Percentiles rank a stretch among this genome's conserved stretches.
These are phyloP conservation scores for Priocnemis perturbator DNA, from an alignment of 2,888 invertebrate species.

Conservation along the genomic window DNA sequence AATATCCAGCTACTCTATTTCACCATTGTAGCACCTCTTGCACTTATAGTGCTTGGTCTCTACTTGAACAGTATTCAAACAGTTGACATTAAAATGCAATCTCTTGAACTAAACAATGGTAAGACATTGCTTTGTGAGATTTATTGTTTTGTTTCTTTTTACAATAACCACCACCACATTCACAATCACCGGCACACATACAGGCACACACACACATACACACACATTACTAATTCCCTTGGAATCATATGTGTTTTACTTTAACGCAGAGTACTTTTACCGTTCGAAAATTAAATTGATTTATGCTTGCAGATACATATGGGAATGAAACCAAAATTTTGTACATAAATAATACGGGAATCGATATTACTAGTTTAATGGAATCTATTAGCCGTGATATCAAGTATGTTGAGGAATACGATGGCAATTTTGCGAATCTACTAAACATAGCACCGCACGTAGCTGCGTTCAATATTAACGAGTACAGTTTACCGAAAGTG, in stretches of 20 bases:
- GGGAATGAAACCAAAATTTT: conserved; percentile 79
- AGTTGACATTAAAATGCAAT: conserved; percentile 80
- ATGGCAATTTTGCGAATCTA: conserved; percentile 82
- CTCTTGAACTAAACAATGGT: conserved; percentile 79
- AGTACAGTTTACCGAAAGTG: conserved; percentile 76
- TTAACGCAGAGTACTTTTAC: too few relatives aligned
- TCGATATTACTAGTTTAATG: conserved; percentile 70
- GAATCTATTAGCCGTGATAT: conserved; percentile 67
- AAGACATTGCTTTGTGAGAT: conserved; percentile 13
- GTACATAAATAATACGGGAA: conserved; percentile 78
- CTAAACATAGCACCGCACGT: conserved; percentile 81
- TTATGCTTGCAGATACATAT: conserved; percentile 76
- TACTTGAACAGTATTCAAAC: conserved; percentile 81
- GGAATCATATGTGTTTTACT: too few relatives aligned
- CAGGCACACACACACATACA: too few relatives aligned
- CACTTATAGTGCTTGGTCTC: conserved; percentile 82
- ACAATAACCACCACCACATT: too few relatives aligned
- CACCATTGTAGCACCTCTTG: conserved; percentile 84
- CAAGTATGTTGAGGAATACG: conserved; percentile 76
- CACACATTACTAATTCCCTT: too few relatives aligned
- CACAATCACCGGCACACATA: too few relatives aligned
- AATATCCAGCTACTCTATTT: conserved; percentile 85
- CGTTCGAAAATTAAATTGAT: too few relatives aligned
- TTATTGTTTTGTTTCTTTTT: too few relatives aligned
- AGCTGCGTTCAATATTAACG: conserved; percentile 81